A percentile compares a stretch with the other conserved stretches of the same genome.
These are phyloP conservation scores for Seira musarum DNA, from an alignment of 2,888 invertebrate genomes.

Conservation along the genomic window DNA sequence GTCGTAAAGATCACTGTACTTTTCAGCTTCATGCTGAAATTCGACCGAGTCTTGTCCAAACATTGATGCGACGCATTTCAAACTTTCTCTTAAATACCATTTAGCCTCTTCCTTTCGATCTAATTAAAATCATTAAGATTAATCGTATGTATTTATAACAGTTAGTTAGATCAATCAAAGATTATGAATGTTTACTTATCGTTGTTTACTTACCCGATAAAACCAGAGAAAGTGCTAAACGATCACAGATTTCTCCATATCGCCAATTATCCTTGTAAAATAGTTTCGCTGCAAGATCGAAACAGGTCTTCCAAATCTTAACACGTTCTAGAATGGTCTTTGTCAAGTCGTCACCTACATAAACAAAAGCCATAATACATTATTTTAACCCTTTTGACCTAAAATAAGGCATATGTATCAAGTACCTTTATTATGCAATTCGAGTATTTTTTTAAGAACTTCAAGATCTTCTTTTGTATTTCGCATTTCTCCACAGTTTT, in stretches of 20 bases:
- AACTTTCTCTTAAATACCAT: constrained; percentile 75
- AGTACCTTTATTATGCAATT: background rate
- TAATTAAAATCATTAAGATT: constrained; percentile 63
- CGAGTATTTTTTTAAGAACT: constrained; percentile 1
- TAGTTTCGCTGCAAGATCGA: constrained; percentile 73
- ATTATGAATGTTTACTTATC: background rate
- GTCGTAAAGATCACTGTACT: too few species aligned
- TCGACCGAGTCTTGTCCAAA: constrained; percentile 80
- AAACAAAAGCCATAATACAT: background rate
- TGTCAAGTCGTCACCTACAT: constrained; percentile 63
- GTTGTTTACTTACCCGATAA: constrained; percentile 73
- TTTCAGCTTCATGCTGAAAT: constrained; percentile 79
- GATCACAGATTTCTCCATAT: constrained; percentile 73
- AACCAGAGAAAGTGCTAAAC: constrained; percentile 75
- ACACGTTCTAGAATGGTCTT: constrained; percentile 48
- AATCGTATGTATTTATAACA: background rate
- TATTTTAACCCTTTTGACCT: background rate
- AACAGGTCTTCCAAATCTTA: constrained; percentile 21
- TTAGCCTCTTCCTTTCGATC: constrained; percentile 73
- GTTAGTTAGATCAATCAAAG: constrained; percentile 13
- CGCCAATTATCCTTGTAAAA: constrained; percentile 75
- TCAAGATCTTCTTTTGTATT: constrained; percentile 46
- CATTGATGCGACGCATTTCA: constrained; percentile 76
- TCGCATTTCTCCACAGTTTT: constrained; percentile 70
- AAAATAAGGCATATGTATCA: too few species aligned